A percentile compares a stretch with the other conserved stretches of the same genome.
phyloP scores from a whole-genome alignment of 2,797 vertebrate genomes.

The Periophthalmus magnuspinnatus region DNA sequence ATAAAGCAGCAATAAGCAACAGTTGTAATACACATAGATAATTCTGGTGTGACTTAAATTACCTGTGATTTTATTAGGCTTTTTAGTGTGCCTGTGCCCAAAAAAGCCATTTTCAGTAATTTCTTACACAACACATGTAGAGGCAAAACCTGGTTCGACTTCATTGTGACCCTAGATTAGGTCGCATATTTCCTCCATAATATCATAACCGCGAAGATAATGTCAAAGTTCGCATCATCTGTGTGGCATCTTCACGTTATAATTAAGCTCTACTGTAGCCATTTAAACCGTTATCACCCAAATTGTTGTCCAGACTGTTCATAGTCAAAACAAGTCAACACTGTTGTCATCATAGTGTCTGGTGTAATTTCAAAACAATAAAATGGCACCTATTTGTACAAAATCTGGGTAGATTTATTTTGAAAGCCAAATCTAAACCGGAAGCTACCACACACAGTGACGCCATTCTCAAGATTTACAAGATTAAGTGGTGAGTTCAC shows the following conservation, averaged over 20 bases:
- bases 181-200: neutral
- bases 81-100: constrained; percentile 20
- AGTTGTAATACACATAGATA: neutral
- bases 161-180: constrained; percentile 1
- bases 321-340: neutral
- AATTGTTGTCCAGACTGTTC: neutral
- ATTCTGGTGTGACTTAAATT: constrained; percentile 2
- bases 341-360: neutral
- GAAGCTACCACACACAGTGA: neutral
- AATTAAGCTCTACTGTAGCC: no score
- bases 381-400: neutral
- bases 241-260: neutral
- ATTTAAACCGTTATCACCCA: neutral
- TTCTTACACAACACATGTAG: neutral
- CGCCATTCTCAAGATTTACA: no score
- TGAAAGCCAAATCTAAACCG: neutral
- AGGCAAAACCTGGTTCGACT: neutral
- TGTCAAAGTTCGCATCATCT: neutral
- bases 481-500: neutral
- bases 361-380: constrained; percentile 9
- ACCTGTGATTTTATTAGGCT: constrained; percentile 67
- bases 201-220: neutral
- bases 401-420: neutral
- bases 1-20: neutral
- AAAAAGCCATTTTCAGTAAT: constrained; percentile 7